Evolutionary conservation across 2,888 invertebrate species (phyloP).

Genomic region (Synergus laeviventris): DNA sequence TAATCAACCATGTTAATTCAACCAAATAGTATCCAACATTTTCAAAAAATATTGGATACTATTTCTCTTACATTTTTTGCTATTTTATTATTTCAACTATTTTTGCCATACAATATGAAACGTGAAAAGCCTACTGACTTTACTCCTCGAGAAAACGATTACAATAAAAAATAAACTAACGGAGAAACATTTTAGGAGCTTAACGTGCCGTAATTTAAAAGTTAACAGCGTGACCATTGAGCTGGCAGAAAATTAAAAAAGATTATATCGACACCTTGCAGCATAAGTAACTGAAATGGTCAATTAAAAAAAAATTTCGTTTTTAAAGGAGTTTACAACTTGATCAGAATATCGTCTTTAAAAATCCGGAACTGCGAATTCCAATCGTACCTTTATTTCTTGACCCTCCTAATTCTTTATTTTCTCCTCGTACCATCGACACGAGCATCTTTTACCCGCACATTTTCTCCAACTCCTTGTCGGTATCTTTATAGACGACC

Average conservation of each 20-base stretch:
- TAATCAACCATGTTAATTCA: too few species aligned
- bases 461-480: background rate
- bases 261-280: background rate
- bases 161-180: background rate
- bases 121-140: background rate
- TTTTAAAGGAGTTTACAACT: background rate
- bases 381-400: background rate
- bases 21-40: too few species aligned
- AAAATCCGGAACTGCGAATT: constrained; percentile 2
- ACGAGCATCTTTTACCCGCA: background rate
- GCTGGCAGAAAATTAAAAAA: background rate
- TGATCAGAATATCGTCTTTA: constrained; percentile 1
- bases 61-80: background rate
- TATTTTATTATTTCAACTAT: background rate
- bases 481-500: constrained; percentile 36
- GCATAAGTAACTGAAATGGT: background rate
- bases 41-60: too few species aligned
- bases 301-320: background rate
- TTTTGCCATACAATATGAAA: background rate
- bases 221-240: background rate
- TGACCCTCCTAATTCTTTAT: constrained; percentile 1
- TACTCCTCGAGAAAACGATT: background rate
- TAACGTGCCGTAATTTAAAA: constrained; percentile 7
- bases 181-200: background rate
- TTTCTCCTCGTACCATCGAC: background rate